phyloP scores from a whole-genome alignment of 2,888 invertebrate species.

The Brenthis hecate region DNA sequence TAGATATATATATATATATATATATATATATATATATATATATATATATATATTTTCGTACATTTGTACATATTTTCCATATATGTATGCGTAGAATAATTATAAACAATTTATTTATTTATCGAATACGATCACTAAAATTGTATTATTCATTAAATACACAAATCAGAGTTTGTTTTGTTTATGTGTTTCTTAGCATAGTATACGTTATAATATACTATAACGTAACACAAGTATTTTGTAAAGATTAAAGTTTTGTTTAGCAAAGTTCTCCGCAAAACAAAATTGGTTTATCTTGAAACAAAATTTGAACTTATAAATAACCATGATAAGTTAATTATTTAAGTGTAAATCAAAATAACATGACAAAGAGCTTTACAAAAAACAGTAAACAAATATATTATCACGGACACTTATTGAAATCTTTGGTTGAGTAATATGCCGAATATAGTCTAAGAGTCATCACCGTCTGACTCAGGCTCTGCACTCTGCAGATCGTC shows the following conservation, averaged over 20 bases:
- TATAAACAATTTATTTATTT: too few species aligned
- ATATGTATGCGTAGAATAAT: neutral
- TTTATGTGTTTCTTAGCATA: too few species aligned
- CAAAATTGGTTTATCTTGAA: too few species aligned
- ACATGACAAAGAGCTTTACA: conserved; percentile 2
- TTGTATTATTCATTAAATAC: too few species aligned
- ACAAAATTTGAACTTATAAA: too few species aligned
- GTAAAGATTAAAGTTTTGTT: too few species aligned
- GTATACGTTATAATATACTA: too few species aligned
- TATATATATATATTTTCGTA: neutral
- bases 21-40: too few species aligned
- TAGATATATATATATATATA: neutral
- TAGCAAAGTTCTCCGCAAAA: too few species aligned
- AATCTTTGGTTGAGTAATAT: conserved; percentile 62
- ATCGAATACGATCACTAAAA: too few species aligned
- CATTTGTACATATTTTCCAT: neutral
- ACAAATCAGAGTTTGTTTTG: too few species aligned
- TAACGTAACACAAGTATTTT: too few species aligned
- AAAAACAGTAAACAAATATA: conserved; percentile 26
- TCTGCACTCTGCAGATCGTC: conserved; percentile 48
- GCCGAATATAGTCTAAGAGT: conserved; percentile 62
- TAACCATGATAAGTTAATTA: neutral
- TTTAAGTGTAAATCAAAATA: neutral
- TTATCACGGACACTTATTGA: conserved; percentile 28
- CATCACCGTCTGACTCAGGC: conserved; percentile 62